These are phyloP conservation scores for Myotis pilosus DNA, from an alignment of 2,797 vertebrate species.

Conservation along the genomic window DNA sequence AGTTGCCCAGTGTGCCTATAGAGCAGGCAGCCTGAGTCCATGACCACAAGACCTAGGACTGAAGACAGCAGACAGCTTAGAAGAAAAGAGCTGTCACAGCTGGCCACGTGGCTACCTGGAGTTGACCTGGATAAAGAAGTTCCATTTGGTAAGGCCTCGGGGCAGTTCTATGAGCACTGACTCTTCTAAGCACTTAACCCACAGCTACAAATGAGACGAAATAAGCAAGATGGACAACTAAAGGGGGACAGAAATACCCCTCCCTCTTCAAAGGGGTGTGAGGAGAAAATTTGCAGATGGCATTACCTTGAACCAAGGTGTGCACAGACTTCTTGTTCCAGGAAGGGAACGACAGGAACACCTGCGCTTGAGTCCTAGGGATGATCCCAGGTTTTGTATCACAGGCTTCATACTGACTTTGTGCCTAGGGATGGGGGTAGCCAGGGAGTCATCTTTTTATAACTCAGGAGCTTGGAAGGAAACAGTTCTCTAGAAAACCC, in stretches of 20 bases:
- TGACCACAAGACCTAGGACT: background rate
- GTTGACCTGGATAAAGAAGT: background rate
- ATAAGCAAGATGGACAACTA: background rate
- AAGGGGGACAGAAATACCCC: background rate
- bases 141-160: background rate
- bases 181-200: background rate
- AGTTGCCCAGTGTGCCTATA: background rate
- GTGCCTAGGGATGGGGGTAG: background rate
- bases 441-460: background rate
- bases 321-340: background rate
- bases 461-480: background rate
- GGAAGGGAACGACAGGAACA: background rate
- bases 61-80: background rate
- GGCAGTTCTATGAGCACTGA: background rate
- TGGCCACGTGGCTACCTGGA: background rate
- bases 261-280: background rate
- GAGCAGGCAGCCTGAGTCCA: background rate
- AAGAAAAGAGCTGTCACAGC: background rate
- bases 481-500: constrained; percentile 2
- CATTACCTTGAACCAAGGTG: background rate
- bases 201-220: background rate
- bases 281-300: background rate
- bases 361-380: background rate
- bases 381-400: background rate
- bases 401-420: background rate